Evolutionary conservation across 2,888 invertebrate genomes (phyloP), one percentile per base, ranked within the genome.

Genomic region (Acrobasis suavella): DNA sequence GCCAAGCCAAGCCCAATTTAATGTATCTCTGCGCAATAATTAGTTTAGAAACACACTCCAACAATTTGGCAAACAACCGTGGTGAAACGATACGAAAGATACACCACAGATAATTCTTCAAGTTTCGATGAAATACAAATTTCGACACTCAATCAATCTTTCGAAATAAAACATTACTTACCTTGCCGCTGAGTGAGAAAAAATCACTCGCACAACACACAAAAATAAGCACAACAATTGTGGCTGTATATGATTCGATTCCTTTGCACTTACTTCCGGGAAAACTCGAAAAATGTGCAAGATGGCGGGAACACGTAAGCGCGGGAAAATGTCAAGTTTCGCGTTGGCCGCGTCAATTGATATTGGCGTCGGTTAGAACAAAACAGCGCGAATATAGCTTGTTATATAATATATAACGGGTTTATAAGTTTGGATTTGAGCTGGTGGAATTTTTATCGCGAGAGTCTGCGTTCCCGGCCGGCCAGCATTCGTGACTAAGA

Each of bases 1-100:
- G 88, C 84, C 84, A 88, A 87, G 88, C 84, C 84, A 88, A 87
- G 82, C 77, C 75, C 73, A 81, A 85, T 88, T 86, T 86, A 85
- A 86, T 84, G 76, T 81, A 65, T 81, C 82, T 80, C 80, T 77
- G 76, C 71, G 82, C 78, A 82, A 83, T 85, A 81, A 86, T 86
- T 84, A 81, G 73, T 74, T 70, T 68, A 64, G 69, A 66, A 67
- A 71, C 65, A 74, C 69, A 71, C 72, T 73, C 65, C 70, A 67
- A 73, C 67, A 75, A 75, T 80, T 82, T 83, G 73, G 76, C 78
- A 77, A 71, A 72, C 64, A 62, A 64, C 65, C 69, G 58, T 60
- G 55, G 37, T 61, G 55, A 61, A 65, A 60, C 55, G 51, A 46
- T 46, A 14, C 46, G 46, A 46, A n/a, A 46, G 46, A 46, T 46